Evolutionary conservation across 2,888 invertebrate species (phyloP).

Genomic region (Candidula unifasciata): DNA sequence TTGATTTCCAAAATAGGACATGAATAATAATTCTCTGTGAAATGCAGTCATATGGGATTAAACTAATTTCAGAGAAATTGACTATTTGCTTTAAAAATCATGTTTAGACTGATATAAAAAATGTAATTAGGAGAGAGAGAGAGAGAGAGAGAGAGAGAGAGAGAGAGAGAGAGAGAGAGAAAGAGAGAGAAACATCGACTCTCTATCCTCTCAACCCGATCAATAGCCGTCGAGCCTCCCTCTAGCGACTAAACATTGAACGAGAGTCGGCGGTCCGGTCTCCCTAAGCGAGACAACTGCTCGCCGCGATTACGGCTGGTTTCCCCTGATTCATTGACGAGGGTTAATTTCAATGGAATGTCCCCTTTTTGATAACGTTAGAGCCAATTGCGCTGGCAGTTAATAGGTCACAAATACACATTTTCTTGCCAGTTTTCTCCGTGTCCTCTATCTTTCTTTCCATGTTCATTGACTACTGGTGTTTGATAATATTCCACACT

Average conservation of each 20-base stretch:
- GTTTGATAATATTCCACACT: no score
- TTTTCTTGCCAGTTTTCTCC: neutral
- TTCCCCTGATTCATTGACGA: neutral
- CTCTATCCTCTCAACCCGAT: neutral
- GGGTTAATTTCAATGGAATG: constrained; percentile 31
- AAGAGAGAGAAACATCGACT: constrained; percentile 1
- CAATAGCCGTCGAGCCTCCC: constrained; percentile 32
- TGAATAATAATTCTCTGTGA: no score
- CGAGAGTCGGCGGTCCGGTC: neutral
- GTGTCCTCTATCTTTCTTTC: no score
- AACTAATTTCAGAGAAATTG: no score
- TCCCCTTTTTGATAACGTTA: constrained; percentile 34
- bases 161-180: constrained; percentile 1
- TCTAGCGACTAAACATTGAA: constrained; percentile 35
- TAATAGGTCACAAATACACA: constrained; percentile 32
- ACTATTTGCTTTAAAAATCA: no score
- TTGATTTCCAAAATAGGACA: no score
- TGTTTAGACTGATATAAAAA: no score
- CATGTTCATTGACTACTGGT: no score
- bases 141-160: constrained; percentile 8
- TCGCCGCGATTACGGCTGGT: neutral
- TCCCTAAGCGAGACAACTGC: neutral
- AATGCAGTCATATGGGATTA: no score
- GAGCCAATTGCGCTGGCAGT: constrained; percentile 29
- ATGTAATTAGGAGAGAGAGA: no score